phyloP scores from a whole-genome alignment of 2,113 vertebrate genomes.

The Phrynocephalus versicolor region DNA sequence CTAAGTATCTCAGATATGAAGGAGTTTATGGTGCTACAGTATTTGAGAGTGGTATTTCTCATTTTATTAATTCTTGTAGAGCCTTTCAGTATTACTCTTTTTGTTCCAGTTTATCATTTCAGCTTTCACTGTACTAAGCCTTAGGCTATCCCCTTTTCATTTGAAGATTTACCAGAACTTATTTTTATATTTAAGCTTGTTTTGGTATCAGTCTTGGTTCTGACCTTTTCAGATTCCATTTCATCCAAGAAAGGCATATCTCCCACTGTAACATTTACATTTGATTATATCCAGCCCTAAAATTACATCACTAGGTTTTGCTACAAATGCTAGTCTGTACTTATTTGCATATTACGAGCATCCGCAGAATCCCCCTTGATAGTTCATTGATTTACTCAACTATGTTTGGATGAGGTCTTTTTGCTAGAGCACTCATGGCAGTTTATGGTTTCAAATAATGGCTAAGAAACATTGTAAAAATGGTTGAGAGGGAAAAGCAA shows the following conservation, averaged over 20 bases:
- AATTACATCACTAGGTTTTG: too few relatives aligned
- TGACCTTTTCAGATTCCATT: background rate
- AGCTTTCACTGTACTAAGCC: background rate
- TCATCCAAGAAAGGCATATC: background rate
- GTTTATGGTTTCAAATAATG: too few relatives aligned
- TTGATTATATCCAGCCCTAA: background rate
- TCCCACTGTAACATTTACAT: background rate
- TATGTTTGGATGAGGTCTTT: too few relatives aligned
- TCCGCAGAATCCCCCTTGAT: too few relatives aligned
- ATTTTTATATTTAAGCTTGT: background rate
- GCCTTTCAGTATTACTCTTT: conserved; percentile 58
- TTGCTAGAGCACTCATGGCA: too few relatives aligned
- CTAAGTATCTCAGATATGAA: conserved; percentile 70
- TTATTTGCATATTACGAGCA: too few relatives aligned
- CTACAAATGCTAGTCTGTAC: too few relatives aligned
- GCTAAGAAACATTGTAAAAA: too few relatives aligned
- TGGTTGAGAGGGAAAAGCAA: too few relatives aligned
- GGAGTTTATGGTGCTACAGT: conserved; percentile 74
- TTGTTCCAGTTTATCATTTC: conserved; percentile 64
- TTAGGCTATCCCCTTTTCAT: background rate
- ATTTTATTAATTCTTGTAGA: conserved; percentile 76
- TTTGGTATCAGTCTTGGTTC: background rate
- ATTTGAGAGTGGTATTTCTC: conserved; percentile 73
- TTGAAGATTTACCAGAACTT: background rate
- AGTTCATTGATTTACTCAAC: too few relatives aligned